Base-by-base conservation (phyloP, 2,797 vertebrate species). In the Telmatherina bonti region DNA sequence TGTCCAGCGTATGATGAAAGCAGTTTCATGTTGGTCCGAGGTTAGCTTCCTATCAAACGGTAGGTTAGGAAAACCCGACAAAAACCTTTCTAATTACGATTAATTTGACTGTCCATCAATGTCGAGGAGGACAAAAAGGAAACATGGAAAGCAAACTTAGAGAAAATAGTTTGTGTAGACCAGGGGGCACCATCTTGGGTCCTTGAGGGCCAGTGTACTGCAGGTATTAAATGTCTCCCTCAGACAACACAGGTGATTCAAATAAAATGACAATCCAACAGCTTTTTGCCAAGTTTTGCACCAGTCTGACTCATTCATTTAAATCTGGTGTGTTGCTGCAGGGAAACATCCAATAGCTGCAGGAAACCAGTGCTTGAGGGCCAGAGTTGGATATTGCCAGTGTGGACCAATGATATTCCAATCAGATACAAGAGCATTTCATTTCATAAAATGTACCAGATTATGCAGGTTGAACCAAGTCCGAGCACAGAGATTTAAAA, bases 51-150 rank as follows among this genome's bases (percentile, higher is more conserved):
- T 43, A 57, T 62, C 18, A 77, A 60, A 85, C 78, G 82, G 75
- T 76, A 33, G 79, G 61, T 59, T 16, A 38, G 7, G 80, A 75
- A 65, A 71, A 30, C 30, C 26, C 30, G 52, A 55, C 73, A 22
- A 51, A 49, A 49, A 30, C n/a, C n/a, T n/a, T n/a, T n/a, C n/a
- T 41, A 64, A 74, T 88, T 87, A 84, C 35, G 56, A 27, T 72
- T 65, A 83, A 84, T 84, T 66, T 70, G 57, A 53, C 79, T 86
- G 82, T 51, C 59, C 15, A 49, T 86, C 82, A 85, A 78, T 85
- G 65, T 41, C 70, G 29, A 64, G 64, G 47, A 49, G 38, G 20
- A 20, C 11, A 69, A 56, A 61, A 38, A 62, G 69, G 22, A 38
- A 79, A 79, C 58, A 76, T 83, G 87, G 74, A 31, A 7, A 77